A percentile compares a stretch with the other conserved stretches of the same genome.
These are phyloP conservation scores for Siniperca obscura DNA, from an alignment of 2,797 vertebrate species.

Conservation along the genomic window DNA sequence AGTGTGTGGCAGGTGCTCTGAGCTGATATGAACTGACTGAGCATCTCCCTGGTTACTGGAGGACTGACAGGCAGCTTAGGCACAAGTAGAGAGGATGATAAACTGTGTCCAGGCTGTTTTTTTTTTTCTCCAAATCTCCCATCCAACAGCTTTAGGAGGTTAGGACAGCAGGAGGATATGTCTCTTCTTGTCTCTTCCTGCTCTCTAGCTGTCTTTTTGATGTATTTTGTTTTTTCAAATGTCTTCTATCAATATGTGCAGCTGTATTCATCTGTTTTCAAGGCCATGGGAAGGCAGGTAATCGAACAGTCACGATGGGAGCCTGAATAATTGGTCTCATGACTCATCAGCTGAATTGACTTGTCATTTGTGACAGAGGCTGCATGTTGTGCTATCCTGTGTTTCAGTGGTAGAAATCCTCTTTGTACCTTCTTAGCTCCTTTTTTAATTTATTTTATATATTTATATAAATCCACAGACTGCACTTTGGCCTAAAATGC, in stretches of 20 bases:
- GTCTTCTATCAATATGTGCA: conserved; percentile 10
- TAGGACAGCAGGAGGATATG: neutral
- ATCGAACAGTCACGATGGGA: conserved; percentile 45
- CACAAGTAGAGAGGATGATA: conserved; percentile 43
- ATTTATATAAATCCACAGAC: neutral
- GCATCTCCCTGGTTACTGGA: conserved; percentile 66
- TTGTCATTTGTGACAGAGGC: conserved; percentile 37
- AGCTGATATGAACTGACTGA: conserved; percentile 73
- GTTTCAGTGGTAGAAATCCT: conserved; percentile 7
- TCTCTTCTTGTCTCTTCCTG: conserved; percentile 1
- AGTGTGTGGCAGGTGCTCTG: conserved; percentile 69
- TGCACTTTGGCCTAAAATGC: conserved; percentile 1
- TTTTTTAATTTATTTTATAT: neutral
- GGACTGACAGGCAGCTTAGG: conserved; percentile 48
- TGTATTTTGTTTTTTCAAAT: neutral
- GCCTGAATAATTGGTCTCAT: conserved; percentile 54
- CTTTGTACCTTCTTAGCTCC: neutral
- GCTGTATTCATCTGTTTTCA: conserved; percentile 41
- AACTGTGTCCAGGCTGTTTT: conserved; percentile 40
- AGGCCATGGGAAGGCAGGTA: conserved; percentile 52
- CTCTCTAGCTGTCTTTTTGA: conserved; percentile 16
- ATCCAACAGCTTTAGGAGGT: conserved; percentile 26
- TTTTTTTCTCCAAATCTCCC: conserved; percentile 21
- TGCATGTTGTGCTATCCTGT: conserved; percentile 17
- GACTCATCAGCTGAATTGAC: conserved; percentile 47